A percentile compares a stretch with the other conserved stretches of the same genome.
Evolutionary conservation across 2,113 vertebrate species (phyloP).

Genomic region (Pogona vitticeps): DNA sequence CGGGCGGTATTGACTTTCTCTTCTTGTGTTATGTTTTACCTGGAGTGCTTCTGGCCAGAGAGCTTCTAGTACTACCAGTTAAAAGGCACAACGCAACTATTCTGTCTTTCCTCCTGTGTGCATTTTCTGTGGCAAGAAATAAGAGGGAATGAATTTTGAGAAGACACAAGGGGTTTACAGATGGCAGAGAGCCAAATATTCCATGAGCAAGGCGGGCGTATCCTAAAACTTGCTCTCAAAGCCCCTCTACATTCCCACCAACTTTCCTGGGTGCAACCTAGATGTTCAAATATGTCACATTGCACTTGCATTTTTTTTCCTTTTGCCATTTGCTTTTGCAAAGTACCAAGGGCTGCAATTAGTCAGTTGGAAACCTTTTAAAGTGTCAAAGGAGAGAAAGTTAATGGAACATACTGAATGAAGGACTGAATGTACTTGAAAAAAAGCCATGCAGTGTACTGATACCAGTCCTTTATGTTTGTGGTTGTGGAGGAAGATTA

Average conservation of each 20-base stretch:
- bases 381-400: background rate
- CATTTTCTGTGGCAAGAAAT: background rate
- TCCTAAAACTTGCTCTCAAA: no score
- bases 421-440: background rate
- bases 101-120: background rate
- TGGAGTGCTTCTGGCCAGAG: background rate
- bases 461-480: conserved; percentile 30
- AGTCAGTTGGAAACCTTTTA: conserved; percentile 32
- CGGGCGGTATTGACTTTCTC: background rate
- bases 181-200: background rate
- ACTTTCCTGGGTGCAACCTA: conserved; percentile 13
- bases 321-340: conserved; percentile 22
- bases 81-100: background rate
- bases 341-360: conserved; percentile 20
- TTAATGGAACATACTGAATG: conserved; percentile 6
- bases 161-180: background rate
- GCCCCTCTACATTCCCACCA: background rate
- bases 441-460: conserved; percentile 32
- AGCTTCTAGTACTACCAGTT: background rate
- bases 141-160: no score
- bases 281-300: background rate
- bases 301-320: background rate
- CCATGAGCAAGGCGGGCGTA: background rate
- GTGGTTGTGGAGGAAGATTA: conserved; percentile 20
- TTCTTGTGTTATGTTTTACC: background rate